These are phyloP conservation scores for Drosophila nigromelanica DNA, from an alignment of 1,140 invertebrate genomes.

Conservation along the genomic window DNA sequence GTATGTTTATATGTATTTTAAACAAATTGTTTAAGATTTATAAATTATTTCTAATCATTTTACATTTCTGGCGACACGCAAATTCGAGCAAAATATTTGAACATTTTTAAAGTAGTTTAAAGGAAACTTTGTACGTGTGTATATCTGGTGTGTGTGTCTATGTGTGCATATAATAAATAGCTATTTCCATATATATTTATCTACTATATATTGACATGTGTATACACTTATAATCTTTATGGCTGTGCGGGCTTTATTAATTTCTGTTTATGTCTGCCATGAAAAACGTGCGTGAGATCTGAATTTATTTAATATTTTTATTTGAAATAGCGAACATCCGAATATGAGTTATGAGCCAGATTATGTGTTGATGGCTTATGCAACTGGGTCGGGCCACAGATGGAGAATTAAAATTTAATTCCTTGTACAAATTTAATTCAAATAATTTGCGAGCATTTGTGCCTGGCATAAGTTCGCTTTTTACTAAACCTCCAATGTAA, in stretches of 20 bases:
- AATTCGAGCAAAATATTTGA: conserved; percentile 67
- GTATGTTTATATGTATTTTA: conserved; percentile 1
- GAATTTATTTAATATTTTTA: not conserved
- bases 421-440: conserved; percentile 28
- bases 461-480: not conserved
- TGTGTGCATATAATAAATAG: conserved; percentile 22
- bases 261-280: conserved; percentile 10
- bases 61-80: conserved; percentile 63
- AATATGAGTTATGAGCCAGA: conserved; percentile 28
- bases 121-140: conserved; percentile 8
- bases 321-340: conserved; percentile 13
- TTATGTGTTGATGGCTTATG: conserved; percentile 37
- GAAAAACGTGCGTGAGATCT: conserved; percentile 3
- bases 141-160: not conserved
- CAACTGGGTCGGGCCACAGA: conserved; percentile 28
- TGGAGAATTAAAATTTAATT: conserved; percentile 28
- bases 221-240: conserved; percentile 23
- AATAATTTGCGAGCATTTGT: conserved; percentile 14
- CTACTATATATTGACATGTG: conserved; percentile 13
- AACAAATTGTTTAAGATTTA: conserved; percentile 78
- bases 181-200: conserved; percentile 28
- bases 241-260: conserved; percentile 7
- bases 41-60: conserved; percentile 76
- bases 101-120: conserved; percentile 53
- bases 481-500: conserved; percentile 9